phyloP scores from a whole-genome alignment of 2,797 vertebrate species.

The Netta rufina region DNA sequence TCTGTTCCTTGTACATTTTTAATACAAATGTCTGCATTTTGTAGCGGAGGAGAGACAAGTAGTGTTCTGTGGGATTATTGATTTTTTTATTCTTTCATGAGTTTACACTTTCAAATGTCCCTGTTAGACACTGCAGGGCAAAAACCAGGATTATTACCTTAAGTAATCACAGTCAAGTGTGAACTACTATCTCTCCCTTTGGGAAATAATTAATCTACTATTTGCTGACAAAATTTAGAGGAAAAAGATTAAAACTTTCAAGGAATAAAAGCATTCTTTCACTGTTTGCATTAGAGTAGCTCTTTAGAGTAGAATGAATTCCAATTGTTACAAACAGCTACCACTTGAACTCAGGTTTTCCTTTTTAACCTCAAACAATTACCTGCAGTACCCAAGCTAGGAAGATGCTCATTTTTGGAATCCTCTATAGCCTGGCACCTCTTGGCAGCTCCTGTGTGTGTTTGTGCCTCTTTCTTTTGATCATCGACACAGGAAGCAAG shows the following conservation, averaged over 20 bases:
- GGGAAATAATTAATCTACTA: background rate
- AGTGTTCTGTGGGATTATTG: background rate
- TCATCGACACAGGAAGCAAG: background rate
- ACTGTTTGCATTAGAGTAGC: background rate
- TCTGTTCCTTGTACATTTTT: background rate
- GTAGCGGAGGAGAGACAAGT: background rate
- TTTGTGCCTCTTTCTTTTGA: background rate
- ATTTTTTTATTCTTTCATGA: background rate
- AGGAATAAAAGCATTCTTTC: background rate
- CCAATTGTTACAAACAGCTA: background rate
- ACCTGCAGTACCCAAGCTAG: background rate
- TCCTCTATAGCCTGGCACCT: background rate
- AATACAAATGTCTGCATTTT: background rate
- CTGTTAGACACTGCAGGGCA: background rate
- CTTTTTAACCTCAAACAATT: background rate
- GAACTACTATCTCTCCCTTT: background rate
- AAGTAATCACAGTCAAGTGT: background rate
- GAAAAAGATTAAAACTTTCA: conserved; percentile 1
- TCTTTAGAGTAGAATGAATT: background rate
- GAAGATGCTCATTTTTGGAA: background rate
- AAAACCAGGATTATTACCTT: background rate
- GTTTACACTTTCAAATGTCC: background rate
- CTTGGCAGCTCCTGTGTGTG: rapidly evolving
- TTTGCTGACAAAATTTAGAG: background rate
- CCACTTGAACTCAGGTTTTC: background rate